These are phyloP conservation scores for Apeira syringaria DNA, from an alignment of 2,888 invertebrate genomes.

Conservation along the genomic window DNA sequence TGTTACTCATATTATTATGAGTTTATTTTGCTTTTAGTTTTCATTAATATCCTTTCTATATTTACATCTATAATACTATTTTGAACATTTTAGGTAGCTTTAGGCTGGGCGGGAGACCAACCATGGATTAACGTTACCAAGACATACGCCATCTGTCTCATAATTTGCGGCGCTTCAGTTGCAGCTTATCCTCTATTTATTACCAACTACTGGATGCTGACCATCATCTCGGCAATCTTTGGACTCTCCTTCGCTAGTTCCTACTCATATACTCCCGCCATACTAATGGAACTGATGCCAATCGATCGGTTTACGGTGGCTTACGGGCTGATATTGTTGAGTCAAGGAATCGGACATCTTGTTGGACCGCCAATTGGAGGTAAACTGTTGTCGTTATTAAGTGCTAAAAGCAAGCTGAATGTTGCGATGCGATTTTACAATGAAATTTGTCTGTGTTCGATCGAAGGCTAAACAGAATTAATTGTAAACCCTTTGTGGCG, in stretches of 20 bases:
- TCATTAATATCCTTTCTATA: too few species aligned
- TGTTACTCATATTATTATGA: too few species aligned
- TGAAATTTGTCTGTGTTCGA: too few species aligned
- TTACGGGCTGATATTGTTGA: slow-evolving; percentile 93
- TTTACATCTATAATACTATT: not conserved
- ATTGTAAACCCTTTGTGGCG: too few species aligned
- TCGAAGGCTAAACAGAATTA: too few species aligned
- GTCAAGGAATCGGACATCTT: slow-evolving; percentile 97
- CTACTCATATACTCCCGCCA: slow-evolving; percentile 95
- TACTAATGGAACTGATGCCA: slow-evolving; percentile 94
- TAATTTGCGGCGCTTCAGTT: slow-evolving; percentile 86
- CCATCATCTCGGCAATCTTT: slow-evolving; percentile 85
- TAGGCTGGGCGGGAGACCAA: slow-evolving; percentile 95
- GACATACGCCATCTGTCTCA: slow-evolving; percentile 91
- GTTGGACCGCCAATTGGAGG: slow-evolving; percentile 96
- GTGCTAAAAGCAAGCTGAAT: too few species aligned
- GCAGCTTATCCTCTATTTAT: slow-evolving; percentile 83
- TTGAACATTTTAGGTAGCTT: slow-evolving; percentile 81
- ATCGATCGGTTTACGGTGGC: slow-evolving; percentile 95
- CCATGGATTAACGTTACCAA: slow-evolving; percentile 92
- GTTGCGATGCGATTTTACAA: too few species aligned
- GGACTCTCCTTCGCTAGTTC: slow-evolving; percentile 96
- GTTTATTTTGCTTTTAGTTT: too few species aligned
- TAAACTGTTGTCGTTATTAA: slow-evolving; percentile 42
- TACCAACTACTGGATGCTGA: slow-evolving; percentile 72